These are phyloP conservation scores for Australoheros scitulus DNA, from an alignment of 2,113 vertebrate genomes.

Conservation along the genomic window DNA sequence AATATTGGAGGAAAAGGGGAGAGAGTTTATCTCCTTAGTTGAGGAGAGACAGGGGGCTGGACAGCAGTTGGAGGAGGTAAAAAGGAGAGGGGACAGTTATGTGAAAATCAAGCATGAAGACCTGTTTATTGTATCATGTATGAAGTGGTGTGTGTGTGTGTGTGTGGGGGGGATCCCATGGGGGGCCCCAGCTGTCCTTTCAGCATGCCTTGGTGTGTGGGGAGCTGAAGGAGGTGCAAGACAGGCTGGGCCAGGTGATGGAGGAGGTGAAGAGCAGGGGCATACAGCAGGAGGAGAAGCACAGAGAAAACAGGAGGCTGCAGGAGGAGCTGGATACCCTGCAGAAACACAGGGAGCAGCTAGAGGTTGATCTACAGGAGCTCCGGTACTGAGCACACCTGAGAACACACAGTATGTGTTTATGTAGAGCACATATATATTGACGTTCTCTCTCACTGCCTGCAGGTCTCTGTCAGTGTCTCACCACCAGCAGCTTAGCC, in stretches of 20 bases:
- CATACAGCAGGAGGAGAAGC: slow-evolving; percentile 77
- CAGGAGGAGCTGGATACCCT: slow-evolving; percentile 70
- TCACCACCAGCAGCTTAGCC: slow-evolving; percentile 81
- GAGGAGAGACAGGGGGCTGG: slow-evolving; percentile 60
- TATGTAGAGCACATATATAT: background rate
- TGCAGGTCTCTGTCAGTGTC: slow-evolving; percentile 77
- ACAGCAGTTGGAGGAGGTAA: slow-evolving; percentile 78
- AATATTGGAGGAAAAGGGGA: slow-evolving; percentile 67
- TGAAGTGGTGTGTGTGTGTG: background rate
- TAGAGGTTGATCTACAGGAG: slow-evolving; percentile 78
- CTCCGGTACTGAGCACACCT: slow-evolving; percentile 74
- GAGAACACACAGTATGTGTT: background rate
- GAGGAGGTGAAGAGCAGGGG: slow-evolving; percentile 55
- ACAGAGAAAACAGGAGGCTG: slow-evolving; percentile 74
- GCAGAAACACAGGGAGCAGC: slow-evolving; percentile 69
- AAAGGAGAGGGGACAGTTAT: slow-evolving; percentile 21
- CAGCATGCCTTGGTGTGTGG: slow-evolving; percentile 60
- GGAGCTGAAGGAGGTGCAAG: slow-evolving; percentile 71
- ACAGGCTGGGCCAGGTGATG: slow-evolving; percentile 52
- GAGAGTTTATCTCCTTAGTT: background rate
- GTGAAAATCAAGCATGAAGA: background rate
- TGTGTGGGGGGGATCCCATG: too few relatives aligned
- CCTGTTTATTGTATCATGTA: background rate
- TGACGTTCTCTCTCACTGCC: background rate
- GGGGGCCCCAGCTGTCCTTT: slow-evolving; percentile 65